Percentiles rank a stretch among this genome's conserved stretches.
Conservation (phyloP, 2,888 invertebrate genomes). For the Scaptomyza tumidula region DNA sequence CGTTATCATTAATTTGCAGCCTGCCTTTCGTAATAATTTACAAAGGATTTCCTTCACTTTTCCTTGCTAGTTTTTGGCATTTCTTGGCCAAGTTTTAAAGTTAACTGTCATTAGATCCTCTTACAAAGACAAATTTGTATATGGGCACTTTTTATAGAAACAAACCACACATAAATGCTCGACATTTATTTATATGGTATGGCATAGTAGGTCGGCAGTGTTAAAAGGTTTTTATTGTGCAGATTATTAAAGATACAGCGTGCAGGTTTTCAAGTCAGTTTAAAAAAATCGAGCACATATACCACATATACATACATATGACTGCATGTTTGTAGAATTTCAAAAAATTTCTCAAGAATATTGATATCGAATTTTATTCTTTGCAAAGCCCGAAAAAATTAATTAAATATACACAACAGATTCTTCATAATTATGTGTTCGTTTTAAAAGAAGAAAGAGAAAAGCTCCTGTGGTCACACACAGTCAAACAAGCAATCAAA, state of each 20-base stretch:
- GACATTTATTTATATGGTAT: constrained; percentile 11
- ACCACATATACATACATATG: neutral
- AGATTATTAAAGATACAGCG: neutral
- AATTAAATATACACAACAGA: constrained; percentile 12
- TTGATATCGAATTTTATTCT: neutral
- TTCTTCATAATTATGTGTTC: neutral
- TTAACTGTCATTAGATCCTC: constrained; percentile 60
- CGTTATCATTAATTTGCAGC: constrained; percentile 77
- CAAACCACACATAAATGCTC: constrained; percentile 22
- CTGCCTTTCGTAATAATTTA: constrained; percentile 73
- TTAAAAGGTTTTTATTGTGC: constrained; percentile 2
- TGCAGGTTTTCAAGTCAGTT: neutral
- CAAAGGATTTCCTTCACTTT: constrained; percentile 58
- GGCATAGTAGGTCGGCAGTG: neutral
- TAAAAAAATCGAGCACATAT: neutral
- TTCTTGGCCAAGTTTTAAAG: constrained; percentile 54
- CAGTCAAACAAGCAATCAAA: neutral
- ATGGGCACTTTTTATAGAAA: constrained; percentile 24
- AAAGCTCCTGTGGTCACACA: constrained; percentile 21
- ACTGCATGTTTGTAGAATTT: too few relatives aligned
- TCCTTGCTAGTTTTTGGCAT: constrained; percentile 33
- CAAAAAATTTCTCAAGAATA: neutral
- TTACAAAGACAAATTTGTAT: constrained; percentile 56
- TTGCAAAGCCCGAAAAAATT: constrained; percentile 13
- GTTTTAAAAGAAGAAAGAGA: constrained; percentile 9